Conservation (phyloP, 2,113 vertebrate genomes). For the Oceanites oceanicus region DNA sequence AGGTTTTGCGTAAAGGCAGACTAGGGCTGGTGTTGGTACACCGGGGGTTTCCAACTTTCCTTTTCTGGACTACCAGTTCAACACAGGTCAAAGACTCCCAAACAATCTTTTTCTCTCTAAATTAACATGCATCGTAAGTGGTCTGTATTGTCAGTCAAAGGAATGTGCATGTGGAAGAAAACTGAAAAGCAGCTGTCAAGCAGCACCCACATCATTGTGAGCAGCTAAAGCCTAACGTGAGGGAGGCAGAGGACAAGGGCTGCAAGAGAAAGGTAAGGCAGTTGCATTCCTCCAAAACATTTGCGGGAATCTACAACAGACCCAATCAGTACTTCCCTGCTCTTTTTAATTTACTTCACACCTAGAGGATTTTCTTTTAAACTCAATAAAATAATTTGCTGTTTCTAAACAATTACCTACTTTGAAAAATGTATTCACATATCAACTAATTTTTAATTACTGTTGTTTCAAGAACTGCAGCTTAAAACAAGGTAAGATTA, state of each 20-base stretch:
- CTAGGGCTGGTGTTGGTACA: neutral
- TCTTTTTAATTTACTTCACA: neutral
- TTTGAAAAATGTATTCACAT: neutral
- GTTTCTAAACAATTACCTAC: neutral
- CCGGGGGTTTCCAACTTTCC: neutral
- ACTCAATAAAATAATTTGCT: neutral
- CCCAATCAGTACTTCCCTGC: neutral
- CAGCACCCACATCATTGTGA: neutral
- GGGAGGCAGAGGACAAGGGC: neutral
- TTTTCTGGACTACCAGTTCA: neutral
- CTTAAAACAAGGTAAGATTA: neutral
- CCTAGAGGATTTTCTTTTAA: neutral
- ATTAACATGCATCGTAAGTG: accelerated
- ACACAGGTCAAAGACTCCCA: neutral
- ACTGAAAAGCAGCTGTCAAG: neutral
- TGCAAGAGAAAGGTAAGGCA: neutral
- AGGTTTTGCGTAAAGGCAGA: neutral
- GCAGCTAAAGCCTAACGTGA: neutral
- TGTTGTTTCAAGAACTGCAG: neutral
- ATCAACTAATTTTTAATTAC: neutral
- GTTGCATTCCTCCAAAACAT: neutral
- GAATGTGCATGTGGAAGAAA: neutral
- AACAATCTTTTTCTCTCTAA: neutral
- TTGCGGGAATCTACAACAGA: neutral
- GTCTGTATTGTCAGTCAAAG: neutral